Base-by-base conservation (phyloP, 1,140 invertebrate species). In the Drosophila pallidifrons region DNA sequence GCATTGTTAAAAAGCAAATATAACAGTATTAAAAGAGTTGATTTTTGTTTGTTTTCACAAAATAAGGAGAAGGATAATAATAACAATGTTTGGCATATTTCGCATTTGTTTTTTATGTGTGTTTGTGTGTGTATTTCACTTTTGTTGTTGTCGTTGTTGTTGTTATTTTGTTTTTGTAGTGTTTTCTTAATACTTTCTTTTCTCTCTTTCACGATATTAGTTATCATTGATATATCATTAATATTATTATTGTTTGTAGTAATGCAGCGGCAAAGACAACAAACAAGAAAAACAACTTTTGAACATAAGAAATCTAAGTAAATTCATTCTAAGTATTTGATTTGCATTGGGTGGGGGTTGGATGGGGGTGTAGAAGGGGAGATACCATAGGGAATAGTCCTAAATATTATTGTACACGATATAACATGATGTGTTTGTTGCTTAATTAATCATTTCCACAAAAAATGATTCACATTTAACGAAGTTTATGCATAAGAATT, bases 401-500 rank as follows among this genome's bases (percentile, higher is more conserved):
- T 55, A 49, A 57, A 28, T 35, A 68, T 68, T 46, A 65, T 76
- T 66, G 54, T 76, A 60, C 32, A 76, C 38, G 52, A 70, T 65
- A 70, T 70, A 70, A 72, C 49, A 67, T 51, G 55, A 67, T 41
- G 16, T 68, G 20, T 25, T 25, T 25, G 3, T 46, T 46, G 16
- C 65, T 64, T 63, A 75, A 75, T 59, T 76, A 66, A 77, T 74
- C 52, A 57, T 49, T 77, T 43, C 63, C 58, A 70, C 61, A 61
- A 64, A 70, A 70, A 54, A 79, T 54, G 15, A 57, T 57, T 16
- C 51, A 54, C 30, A 54, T 30, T 76, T 60, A 73, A 74, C 52
- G 59, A 75, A 71, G 46, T 68, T 75, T 70, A 71, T 41, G 52
- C 13, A 68, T 77, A 74, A 57, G 81, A 81, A 75, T 83, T 72